These are phyloP conservation scores for Hydropsyche betteni DNA, from an alignment of 2,888 invertebrate genomes.

Conservation along the genomic window DNA sequence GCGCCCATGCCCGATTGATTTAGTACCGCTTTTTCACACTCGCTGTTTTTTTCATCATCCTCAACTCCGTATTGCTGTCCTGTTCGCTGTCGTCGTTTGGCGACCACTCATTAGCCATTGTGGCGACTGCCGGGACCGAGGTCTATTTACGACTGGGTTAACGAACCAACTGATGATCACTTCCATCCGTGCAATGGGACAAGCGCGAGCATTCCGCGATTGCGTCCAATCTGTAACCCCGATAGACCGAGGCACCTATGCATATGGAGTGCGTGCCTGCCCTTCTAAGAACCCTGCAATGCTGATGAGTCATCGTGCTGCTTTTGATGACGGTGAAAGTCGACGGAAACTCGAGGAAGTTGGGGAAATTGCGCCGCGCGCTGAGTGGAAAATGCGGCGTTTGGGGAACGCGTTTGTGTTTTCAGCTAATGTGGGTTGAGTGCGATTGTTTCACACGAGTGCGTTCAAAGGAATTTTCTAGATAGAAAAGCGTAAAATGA, in stretches of 20 bases:
- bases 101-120: slow-evolving; percentile 31
- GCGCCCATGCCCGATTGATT: slow-evolving; percentile 7
- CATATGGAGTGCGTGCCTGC: too few relatives aligned
- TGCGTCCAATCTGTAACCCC: slow-evolving; percentile 12
- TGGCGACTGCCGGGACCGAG: slow-evolving; percentile 35
- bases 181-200: slow-evolving; percentile 40
- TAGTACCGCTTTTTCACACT: neutral
- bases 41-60: neutral
- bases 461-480: too few relatives aligned
- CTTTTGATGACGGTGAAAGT: too few relatives aligned
- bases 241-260: neutral
- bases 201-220: slow-evolving; percentile 7
- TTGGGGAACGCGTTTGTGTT: neutral
- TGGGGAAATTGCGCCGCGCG: too few relatives aligned
- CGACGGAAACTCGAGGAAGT: too few relatives aligned
- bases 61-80: neutral
- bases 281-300: too few relatives aligned
- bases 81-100: slow-evolving; percentile 16
- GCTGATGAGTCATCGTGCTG: too few relatives aligned
- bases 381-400: neutral
- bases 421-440: too few relatives aligned
- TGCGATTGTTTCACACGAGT: too few relatives aligned
- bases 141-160: slow-evolving; percentile 52
- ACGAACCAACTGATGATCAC: slow-evolving; percentile 50
- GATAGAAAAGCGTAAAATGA: too few relatives aligned